Base-by-base conservation (phyloP, 2,888 invertebrate species). In the Ptilodon capucinus region DNA sequence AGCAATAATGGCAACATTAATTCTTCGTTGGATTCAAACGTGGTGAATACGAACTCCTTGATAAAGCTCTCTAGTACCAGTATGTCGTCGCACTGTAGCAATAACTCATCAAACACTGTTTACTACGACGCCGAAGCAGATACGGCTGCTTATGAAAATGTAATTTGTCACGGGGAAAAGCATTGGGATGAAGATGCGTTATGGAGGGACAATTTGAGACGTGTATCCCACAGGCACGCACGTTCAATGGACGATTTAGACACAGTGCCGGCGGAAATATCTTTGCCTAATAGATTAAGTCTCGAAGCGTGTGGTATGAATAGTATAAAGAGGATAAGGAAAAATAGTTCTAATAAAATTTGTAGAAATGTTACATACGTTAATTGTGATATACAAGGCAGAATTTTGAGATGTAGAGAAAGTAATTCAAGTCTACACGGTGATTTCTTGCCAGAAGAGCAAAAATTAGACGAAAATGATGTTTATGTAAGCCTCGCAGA, bases 221-320 rank as follows among this genome's bases (percentile, higher is more conserved):
- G 95, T 54, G 95, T 95, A 0, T 96, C 96, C 53, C 94, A 96
- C 65, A 91, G 96, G 30, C 96, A 97, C 72, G 96, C 96, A 0
- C 92, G 95, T 44, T 97, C 97, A 0, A 91, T 97, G 85, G 97
- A 97, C 67, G 95, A 96, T 81, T 91, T 97, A 45, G 96, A 97
- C 61, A 72, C 83, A 11, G 68, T 81, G 58, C 80, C 82, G 17
- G 54, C 62, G 13, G 84, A 81, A 43, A 51, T 70, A 45, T 56
- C 75, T 2, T 14, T 71, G 25, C 51, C 76, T 19, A 65, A 70
- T 38, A 78, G 81, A 55, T 62, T 75, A 21, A 79, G 76, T 57
- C 64, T 81, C n/a, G 80, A 81, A 60, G 61, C 74, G 2, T 81
- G 73, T 55, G 81, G 78, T 30, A 81, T 86, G 76, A 88, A 85